These are phyloP conservation scores for Simalia tracyae DNA, from an alignment of 2,797 vertebrate species.

Conservation along the genomic window DNA sequence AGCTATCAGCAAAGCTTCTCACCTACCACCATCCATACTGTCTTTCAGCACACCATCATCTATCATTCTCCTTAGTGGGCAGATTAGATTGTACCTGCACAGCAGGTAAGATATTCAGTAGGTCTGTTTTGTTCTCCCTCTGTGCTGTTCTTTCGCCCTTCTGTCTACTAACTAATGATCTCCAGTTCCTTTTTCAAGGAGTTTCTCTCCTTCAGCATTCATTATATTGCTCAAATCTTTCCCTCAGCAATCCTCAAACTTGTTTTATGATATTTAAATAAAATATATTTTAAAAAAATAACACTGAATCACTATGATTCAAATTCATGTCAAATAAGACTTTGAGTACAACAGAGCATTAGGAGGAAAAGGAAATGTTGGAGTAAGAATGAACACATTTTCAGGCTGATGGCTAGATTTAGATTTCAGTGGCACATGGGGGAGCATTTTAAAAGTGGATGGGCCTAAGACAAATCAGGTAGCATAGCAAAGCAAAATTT, in stretches of 20 bases:
- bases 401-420: neutral
- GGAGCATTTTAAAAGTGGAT: neutral
- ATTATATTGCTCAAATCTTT: neutral
- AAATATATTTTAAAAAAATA: neutral
- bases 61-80: neutral
- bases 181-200: slow-evolving; percentile 26
- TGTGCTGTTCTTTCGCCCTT: neutral
- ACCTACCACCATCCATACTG: neutral
- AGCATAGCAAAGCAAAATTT: neutral
- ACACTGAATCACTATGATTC: neutral
- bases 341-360: neutral
- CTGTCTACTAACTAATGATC: slow-evolving; percentile 14
- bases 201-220: slow-evolving; percentile 18
- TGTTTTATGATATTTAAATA: neutral
- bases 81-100: slow-evolving; percentile 5
- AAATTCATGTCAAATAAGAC: neutral
- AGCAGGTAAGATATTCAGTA: slow-evolving; percentile 9
- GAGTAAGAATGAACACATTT: neutral
- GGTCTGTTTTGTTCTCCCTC: neutral
- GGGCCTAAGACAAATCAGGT: neutral
- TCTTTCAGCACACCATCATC: slow-evolving; percentile 11
- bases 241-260: neutral
- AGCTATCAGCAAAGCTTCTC: neutral
- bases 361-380: neutral
- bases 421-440: neutral